Base-by-base conservation (phyloP, 2,888 invertebrate species). In the Adineta ricciae region DNA sequence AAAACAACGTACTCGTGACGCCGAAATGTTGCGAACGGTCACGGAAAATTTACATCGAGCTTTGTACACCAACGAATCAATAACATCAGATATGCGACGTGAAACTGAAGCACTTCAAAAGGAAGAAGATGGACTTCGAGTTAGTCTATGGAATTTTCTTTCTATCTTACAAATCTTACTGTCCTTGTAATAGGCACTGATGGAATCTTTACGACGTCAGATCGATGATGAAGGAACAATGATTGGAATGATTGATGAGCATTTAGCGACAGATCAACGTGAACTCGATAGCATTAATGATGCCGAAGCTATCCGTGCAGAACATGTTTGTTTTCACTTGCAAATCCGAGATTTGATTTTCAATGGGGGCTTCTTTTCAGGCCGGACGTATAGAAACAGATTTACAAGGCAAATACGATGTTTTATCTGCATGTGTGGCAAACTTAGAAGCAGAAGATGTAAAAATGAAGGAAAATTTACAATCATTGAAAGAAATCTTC, bases 31-130 rank as follows among this genome's bases (percentile, higher is more conserved):
- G n/a, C 38, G 41, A 41, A 78, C 78, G 14, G 78, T 78, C 1
- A 78, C 41, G 4, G 78, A 78, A 41, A 78, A 78, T 78, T 78
- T 41, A 41, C 19, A 38, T n/a, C 78, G 78, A 78, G 78, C 78
- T 16, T 41, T 78, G 19, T 78, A n/a, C n/a, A 78, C 78, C 3
- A 78, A 78, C 41, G 78, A 78, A 36, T 78, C 78, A 8, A 78
- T 78, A 41, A 41, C 36, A 24, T 16, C 38, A n/a, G 78, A 78
- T 78, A 78, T 78, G 78, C 36, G 41, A 78, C 78, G 78, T 41
- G 78, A 41, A 78, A 78, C 78, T 19, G 78, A 78, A n/a, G 21
- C 11, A 78, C 41, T 78, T 41, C 8, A 78, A 78, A 78, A 78
- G 41, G 41, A 78, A n/a, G 78, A 78, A 78, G 78, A 78, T n/a